phyloP scores from a whole-genome alignment of 1,140 invertebrate species.

The Pemphigus obesinymphae region DNA sequence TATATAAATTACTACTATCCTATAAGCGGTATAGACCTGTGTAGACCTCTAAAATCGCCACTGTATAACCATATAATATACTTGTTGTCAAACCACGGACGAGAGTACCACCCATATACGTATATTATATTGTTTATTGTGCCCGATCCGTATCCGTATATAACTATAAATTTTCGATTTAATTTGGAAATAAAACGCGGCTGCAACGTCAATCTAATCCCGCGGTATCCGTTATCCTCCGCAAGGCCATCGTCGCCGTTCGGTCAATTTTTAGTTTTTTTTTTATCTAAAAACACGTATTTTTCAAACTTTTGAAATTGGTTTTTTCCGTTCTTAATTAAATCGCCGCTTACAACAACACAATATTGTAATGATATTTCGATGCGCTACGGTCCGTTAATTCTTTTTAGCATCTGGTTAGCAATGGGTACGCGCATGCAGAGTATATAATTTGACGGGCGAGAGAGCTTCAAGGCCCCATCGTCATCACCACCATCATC shows the following conservation, averaged over 20 bases:
- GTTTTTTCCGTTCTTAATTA: neutral
- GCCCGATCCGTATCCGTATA: no score
- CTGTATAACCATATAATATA: no score
- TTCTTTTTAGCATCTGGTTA: slow-evolving; percentile 26
- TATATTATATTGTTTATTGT: no score
- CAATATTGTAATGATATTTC: neutral
- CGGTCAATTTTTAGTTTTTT: neutral
- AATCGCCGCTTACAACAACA: neutral
- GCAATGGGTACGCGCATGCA: neutral
- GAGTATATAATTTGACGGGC: neutral
- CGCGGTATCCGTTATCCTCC: no score
- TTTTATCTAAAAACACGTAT: neutral
- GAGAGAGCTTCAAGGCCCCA: slow-evolving; percentile 17
- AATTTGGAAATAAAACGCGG: neutral
- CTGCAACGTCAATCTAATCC: neutral
- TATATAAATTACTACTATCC: no score
- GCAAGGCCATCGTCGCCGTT: neutral
- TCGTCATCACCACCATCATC: neutral
- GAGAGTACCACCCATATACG: no score
- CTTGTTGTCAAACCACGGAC: no score
- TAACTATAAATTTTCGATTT: neutral
- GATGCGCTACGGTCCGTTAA: slow-evolving; percentile 15
- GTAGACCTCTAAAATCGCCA: no score
- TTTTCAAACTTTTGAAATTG: neutral
- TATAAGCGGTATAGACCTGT: no score